Evolutionary conservation across 2,888 invertebrate species (phyloP).

Genomic region (Anthophora plumipes): DNA sequence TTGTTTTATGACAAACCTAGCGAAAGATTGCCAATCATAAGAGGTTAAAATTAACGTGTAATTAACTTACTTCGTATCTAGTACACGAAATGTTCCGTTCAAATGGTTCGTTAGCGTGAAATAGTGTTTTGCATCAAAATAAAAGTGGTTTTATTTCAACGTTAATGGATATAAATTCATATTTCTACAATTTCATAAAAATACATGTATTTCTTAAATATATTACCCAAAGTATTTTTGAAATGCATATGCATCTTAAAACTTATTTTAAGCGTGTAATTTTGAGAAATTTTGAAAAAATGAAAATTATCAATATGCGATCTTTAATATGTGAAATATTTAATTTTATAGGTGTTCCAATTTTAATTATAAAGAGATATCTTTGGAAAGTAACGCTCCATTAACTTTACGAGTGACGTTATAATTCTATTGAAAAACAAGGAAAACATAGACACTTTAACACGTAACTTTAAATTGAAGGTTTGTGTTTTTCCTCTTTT

Average conservation of each 20-base stretch:
- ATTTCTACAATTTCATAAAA: neutral
- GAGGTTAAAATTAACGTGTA: neutral
- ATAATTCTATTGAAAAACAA: neutral
- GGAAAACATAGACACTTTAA: neutral
- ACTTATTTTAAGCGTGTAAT: no score
- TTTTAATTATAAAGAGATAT: neutral
- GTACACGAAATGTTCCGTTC: neutral
- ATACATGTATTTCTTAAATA: no score
- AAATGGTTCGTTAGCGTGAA: neutral
- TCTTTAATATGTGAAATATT: neutral
- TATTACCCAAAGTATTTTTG: no score
- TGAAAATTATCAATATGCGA: no score
- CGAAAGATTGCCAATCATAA: neutral
- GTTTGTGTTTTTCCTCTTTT: neutral
- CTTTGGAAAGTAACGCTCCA: neutral
- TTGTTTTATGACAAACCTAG: neutral
- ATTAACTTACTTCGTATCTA: constrained; percentile 17
- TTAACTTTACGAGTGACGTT: neutral
- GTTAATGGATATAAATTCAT: neutral
- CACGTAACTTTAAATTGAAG: neutral
- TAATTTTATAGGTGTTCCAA: no score
- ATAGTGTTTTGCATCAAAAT: neutral
- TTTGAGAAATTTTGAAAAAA: no score
- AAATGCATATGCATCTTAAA: no score
- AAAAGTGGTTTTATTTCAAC: neutral